A percentile compares a stretch with the other conserved stretches of the same genome.
phyloP scores from a whole-genome alignment of 2,888 invertebrate species.

The Yponomeuta plumbellus region DNA sequence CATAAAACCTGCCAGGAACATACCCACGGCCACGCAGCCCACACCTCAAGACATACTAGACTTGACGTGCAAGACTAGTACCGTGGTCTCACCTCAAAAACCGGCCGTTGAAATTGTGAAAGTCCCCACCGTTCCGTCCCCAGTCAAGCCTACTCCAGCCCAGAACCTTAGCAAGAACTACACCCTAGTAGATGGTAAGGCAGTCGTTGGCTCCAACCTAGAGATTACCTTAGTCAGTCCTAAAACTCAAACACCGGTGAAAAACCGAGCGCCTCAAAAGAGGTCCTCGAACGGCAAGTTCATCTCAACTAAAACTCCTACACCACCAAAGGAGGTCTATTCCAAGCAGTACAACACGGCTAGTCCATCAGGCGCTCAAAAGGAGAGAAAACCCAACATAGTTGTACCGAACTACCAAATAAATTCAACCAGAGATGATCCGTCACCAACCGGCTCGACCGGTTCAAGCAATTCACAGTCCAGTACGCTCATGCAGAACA shows the following conservation, averaged over 20 bases:
- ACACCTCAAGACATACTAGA: slow-evolving; percentile 78
- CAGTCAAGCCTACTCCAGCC: slow-evolving; percentile 61
- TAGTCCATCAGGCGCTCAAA: slow-evolving; percentile 31
- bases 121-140: slow-evolving; percentile 52
- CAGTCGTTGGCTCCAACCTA: slow-evolving; percentile 78
- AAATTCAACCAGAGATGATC: slow-evolving; percentile 38
- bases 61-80: slow-evolving; percentile 73
- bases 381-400: slow-evolving; percentile 39
- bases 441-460: slow-evolving; percentile 45
- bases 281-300: slow-evolving; percentile 75
- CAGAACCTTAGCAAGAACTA: slow-evolving; percentile 67
- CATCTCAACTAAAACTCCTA: slow-evolving; percentile 62
- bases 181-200: slow-evolving; percentile 57
- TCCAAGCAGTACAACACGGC: slow-evolving; percentile 30
- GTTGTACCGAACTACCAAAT: slow-evolving; percentile 60
- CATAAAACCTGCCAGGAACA: slow-evolving; percentile 42
- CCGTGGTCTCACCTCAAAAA: slow-evolving; percentile 33
- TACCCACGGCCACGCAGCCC: slow-evolving; percentile 41
- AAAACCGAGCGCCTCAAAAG: slow-evolving; percentile 60
- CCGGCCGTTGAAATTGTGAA: slow-evolving; percentile 78
- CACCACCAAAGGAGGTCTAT: slow-evolving; percentile 51
- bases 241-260: slow-evolving; percentile 44
- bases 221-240: slow-evolving; percentile 83
- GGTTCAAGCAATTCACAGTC: slow-evolving; percentile 37
- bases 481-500: slow-evolving; percentile 25